Percentiles rank a stretch among this genome's conserved stretches.
phyloP scores from a whole-genome alignment of 2,888 invertebrate genomes.

The Pammene fasciana region DNA sequence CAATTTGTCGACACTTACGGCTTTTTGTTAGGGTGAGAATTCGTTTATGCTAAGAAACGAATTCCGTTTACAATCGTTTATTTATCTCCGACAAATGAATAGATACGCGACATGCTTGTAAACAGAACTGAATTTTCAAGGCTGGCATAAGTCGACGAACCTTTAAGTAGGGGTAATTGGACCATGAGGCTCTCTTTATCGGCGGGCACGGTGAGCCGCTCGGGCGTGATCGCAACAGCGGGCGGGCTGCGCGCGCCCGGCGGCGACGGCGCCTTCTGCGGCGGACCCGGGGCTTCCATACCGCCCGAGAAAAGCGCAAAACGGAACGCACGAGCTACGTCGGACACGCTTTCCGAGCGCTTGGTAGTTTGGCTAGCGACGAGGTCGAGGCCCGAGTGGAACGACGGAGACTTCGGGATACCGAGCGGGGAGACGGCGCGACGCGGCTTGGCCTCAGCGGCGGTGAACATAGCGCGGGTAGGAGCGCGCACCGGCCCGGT shows the following conservation, averaged over 20 bases:
- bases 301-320: conserved; percentile 68
- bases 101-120: conserved; percentile 48
- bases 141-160: conserved; percentile 60
- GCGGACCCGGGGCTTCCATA: conserved; percentile 57
- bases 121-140: conserved; percentile 48
- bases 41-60: background rate
- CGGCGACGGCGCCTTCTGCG: conserved; percentile 62
- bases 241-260: conserved; percentile 75
- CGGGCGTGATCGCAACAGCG: conserved; percentile 63
- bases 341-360: conserved; percentile 76
- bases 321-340: conserved; percentile 79
- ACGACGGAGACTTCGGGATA: conserved; percentile 94
- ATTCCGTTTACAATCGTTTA: background rate
- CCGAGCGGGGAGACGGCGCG: conserved; percentile 86
- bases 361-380: conserved; percentile 85
- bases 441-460: conserved; percentile 79
- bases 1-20: background rate
- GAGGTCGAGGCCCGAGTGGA: conserved; percentile 93
- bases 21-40: background rate
- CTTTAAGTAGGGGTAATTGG: conserved; percentile 81
- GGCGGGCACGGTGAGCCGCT: conserved; percentile 62
- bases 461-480: conserved; percentile 80
- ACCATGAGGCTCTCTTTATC: conserved; percentile 78
- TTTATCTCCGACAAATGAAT: conserved; percentile 34
- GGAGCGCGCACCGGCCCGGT: conserved; percentile 83